Base-by-base conservation (phyloP, 2,113 vertebrate genomes). In the Alosa alosa region DNA sequence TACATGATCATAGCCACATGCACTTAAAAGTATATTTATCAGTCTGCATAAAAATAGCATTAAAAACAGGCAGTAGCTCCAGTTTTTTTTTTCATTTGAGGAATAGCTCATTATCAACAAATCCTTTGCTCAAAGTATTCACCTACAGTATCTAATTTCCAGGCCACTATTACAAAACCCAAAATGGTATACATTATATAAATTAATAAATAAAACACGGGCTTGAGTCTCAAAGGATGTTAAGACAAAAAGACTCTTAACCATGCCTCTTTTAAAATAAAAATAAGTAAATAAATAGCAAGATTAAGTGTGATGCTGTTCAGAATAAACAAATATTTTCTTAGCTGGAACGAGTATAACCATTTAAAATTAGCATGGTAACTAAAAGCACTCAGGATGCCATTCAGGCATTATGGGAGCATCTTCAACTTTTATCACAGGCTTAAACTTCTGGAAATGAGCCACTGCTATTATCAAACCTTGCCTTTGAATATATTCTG, bases 381-480 rank as follows among this genome's bases (percentile, higher is more conserved):
- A 9, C 22, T 13, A 72, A 25, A 31, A 31, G 25, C 64, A 72
- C 64, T 13, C 31, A 36, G 64, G 64, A 72, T 72, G 64, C 64
- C 64, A 72, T 72, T 72, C 64, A 72, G 72, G 41, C 82, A 86
- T 81, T 20, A 82, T 75, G 41, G 86, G 86, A 84, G 85, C 82
- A 82, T 87, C 84, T 75, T 52, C 84, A 89, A 50, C 83, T 84
- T 83, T 81, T 89, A 86, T 85, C 87, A 83, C 82, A n/a, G 78
- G 50, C 81, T 81, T 82, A 86, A 86, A 60, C 83, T 68, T 83
- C 86, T 89, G 87, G 91, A 86, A 57, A 52, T 46, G 2, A 3
- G 84, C 89, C 90, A 87, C 44, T 83, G 31, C 86, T 85, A 83
- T 91, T 85, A 89, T 92, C 88, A 89, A 88, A 82, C 86, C 83